These are phyloP conservation scores for Pseudomyrmex cubaensis DNA, from an alignment of 1,140 invertebrate species.

Conservation along the genomic window DNA sequence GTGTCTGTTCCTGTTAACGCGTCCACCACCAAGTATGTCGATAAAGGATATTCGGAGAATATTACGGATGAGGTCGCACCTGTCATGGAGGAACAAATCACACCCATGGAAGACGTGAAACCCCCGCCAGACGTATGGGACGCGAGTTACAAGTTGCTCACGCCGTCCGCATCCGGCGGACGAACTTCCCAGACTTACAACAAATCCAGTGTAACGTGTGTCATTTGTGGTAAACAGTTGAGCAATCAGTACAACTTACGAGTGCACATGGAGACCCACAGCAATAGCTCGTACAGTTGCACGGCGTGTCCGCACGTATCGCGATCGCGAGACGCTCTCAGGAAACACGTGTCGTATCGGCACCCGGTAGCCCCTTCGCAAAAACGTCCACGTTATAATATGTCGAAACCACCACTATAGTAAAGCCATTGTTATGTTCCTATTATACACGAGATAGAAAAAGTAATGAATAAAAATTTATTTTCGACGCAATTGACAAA, in stretches of 20 bases:
- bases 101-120: constrained; percentile 75
- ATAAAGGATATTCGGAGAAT: constrained; percentile 67
- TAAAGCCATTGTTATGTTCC: constrained; percentile 46
- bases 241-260: constrained; percentile 96
- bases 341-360: constrained; percentile 95
- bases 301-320: constrained; percentile 94
- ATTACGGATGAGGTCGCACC: constrained; percentile 62
- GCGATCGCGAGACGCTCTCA: constrained; percentile 92
- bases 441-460: constrained; percentile 33
- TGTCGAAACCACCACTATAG: constrained; percentile 72
- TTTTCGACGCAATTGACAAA: constrained; percentile 3
- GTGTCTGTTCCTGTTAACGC: constrained; percentile 65
- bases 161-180: constrained; percentile 65
- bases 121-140: constrained; percentile 77
- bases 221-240: constrained; percentile 93
- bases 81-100: constrained; percentile 68
- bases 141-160: constrained; percentile 80
- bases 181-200: constrained; percentile 79
- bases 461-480: background rate
- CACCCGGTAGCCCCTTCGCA: constrained; percentile 87
- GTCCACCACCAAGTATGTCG: constrained; percentile 63
- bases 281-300: constrained; percentile 92
- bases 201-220: constrained; percentile 90
- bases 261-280: constrained; percentile 95
- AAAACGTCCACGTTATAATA: constrained; percentile 81